These are phyloP conservation scores for Pomacea maculata DNA, from an alignment of 1,140 invertebrate species.

Conservation along the genomic window DNA sequence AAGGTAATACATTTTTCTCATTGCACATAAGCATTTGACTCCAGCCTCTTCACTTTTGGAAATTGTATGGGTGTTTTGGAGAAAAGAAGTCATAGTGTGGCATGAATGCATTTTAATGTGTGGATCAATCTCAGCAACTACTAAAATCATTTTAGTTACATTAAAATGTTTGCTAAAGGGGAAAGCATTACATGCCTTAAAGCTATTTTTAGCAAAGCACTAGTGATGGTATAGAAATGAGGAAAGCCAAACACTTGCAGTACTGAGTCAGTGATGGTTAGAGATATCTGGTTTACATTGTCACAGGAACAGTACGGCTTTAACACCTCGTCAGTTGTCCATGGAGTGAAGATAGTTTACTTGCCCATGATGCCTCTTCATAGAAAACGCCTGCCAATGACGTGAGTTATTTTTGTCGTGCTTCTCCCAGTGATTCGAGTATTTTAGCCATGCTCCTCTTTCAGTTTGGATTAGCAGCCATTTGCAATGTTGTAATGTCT, in stretches of 20 bases:
- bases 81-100: no score
- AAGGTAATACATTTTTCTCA: slow-evolving; percentile 45
- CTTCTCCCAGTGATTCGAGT: no score
- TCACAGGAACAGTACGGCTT: slow-evolving; percentile 55
- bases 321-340: slow-evolving; percentile 55
- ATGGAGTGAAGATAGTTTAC: slow-evolving; percentile 64
- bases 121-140: no score
- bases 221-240: not conserved
- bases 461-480: not conserved
- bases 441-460: not conserved
- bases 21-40: no score
- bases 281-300: slow-evolving; percentile 6
- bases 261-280: not conserved
- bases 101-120: no score
- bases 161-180: not conserved
- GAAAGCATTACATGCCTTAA: not conserved
- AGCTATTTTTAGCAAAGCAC: not conserved
- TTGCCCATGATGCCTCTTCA: slow-evolving; percentile 62
- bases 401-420: slow-evolving; percentile 44
- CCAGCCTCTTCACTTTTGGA: not conserved
- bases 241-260: no score
- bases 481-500: not conserved
- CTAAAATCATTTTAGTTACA: no score
- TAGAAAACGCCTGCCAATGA: slow-evolving; percentile 56
- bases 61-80: not conserved